Conservation (phyloP, 2,888 invertebrate genomes). For the Caenorhabditis parvicauda region DNA sequence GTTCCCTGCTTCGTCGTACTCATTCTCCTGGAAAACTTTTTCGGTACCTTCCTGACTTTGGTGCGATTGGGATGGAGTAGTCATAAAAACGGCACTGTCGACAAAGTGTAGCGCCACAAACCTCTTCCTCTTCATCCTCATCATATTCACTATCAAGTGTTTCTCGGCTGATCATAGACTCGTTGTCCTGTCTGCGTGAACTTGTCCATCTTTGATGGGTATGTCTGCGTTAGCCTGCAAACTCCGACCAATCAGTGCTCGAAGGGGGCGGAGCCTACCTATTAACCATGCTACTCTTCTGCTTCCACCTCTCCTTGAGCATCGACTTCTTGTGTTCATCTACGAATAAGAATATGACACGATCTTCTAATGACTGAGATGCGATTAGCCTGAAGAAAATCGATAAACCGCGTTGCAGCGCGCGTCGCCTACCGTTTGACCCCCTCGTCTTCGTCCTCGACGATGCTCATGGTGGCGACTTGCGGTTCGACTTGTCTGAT, state of each 20-base stretch:
- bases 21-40: conserved; percentile 5
- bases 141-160: conserved; percentile 14
- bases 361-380: conserved; percentile 40
- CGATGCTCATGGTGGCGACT: conserved; percentile 47
- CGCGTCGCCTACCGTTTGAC: conserved; percentile 23
- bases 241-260: not conserved
- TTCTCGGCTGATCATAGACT: conserved; percentile 41
- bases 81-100: not conserved
- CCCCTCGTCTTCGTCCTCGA: conserved; percentile 47
- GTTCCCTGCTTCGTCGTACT: conserved; percentile 33
- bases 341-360: conserved; percentile 42
- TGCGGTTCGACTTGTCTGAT: conserved; percentile 45
- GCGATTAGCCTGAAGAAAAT: conserved; percentile 25
- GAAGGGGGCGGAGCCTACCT: conserved; percentile 14
- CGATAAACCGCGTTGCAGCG: not conserved
- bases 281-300: conserved; percentile 43
- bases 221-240: conserved; percentile 45
- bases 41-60: not conserved
- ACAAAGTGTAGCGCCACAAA: not conserved
- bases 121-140: conserved; percentile 30
- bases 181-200: conserved; percentile 48
- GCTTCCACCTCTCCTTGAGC: conserved; percentile 43
- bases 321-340: conserved; percentile 47
- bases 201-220: conserved; percentile 46
- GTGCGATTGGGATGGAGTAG: not conserved